Base-by-base conservation (phyloP, 2,797 vertebrate species). In the Cichlasoma orientale region DNA sequence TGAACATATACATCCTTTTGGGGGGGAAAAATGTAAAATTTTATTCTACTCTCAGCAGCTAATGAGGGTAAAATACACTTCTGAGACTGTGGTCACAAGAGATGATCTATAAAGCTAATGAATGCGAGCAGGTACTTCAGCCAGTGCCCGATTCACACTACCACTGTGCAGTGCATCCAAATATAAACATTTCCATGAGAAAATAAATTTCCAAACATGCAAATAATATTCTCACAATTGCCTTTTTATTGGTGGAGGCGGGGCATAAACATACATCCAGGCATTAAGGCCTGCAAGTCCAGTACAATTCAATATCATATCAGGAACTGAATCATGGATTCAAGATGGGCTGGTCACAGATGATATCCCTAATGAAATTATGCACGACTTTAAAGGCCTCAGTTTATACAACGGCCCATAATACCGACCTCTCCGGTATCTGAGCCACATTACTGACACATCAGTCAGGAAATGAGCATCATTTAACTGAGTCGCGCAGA, bases 381-480 rank as follows among this genome's bases (percentile, higher is more conserved):
- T 89, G 84, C 78, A 72, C 57, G 74, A 87, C 78, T 90, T 81
- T 77, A 79, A 87, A 83, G 82, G 80, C 82, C 77, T 75, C 31
- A 41, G 73, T 85, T 87, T 88, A 79, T 52, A 54, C 25, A 56
- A 27, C 75, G 85, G 53, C 66, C 79, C 52, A 86, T 70, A 90
- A 77, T 81, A 86, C 3, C 82, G 79, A 76, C 44, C 74, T 69
- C 79, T 93, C 79, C 47, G 47, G 82, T 91, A 87, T 79, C 75
- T 87, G 68, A 77, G 80, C 75, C 71, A 83, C 82, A 87, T 82
- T 75, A 91, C 84, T 71, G 76, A 79, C 88, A 88, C 88, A 89
- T 89, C 92, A 92, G 93, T 89, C 85, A 83, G 61, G 75, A 87
- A 81, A 88, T 85, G 84, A 93, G 85, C 79, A 80, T 82, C 77